phyloP scores from a whole-genome alignment of 2,113 vertebrate genomes.

The Sinocyclocheilus anshuiensis region DNA sequence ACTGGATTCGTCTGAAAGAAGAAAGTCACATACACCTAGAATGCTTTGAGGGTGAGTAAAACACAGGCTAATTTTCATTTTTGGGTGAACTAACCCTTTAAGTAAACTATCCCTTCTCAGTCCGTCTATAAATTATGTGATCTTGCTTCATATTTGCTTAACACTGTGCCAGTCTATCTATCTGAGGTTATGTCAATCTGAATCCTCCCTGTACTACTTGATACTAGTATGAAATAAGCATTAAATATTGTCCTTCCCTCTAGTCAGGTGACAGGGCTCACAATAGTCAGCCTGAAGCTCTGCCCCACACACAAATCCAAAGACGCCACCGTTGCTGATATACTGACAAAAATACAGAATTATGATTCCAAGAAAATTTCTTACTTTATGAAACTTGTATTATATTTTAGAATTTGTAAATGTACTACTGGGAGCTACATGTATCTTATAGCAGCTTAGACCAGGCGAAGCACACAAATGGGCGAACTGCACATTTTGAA shows the following conservation, averaged over 20 bases:
- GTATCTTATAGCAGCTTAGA: not conserved
- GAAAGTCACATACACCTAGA: too few species aligned
- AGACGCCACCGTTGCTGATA: not conserved
- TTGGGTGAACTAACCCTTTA: too few species aligned
- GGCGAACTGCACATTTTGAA: too few species aligned
- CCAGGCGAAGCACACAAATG: too few species aligned
- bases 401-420: not conserved
- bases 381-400: not conserved
- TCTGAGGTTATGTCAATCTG: not conserved
- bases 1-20: too few species aligned
- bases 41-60: too few species aligned
- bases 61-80: too few species aligned
- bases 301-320: not conserved
- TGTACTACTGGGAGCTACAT: not conserved
- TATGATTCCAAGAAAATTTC: not conserved
- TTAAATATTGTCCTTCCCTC: not conserved
- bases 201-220: not conserved
- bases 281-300: not conserved
- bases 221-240: not conserved
- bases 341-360: slow-evolving; percentile 15
- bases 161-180: not conserved
- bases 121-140: not conserved
- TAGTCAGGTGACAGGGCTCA: not conserved
- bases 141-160: not conserved
- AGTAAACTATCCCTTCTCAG: too few species aligned